Conservation (phyloP, 2,797 vertebrate species). For the Bufotes viridis region DNA sequence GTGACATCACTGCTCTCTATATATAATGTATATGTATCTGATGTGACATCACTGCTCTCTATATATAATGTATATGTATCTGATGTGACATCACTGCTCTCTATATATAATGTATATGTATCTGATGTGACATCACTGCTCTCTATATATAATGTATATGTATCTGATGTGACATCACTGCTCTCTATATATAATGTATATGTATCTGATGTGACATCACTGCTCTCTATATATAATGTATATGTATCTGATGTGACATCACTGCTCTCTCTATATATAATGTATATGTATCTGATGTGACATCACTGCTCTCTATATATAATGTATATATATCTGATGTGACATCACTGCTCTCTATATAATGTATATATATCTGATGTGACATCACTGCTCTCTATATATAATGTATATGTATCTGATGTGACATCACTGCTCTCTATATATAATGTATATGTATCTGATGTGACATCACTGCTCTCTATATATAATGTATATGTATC, state of each 20-base stretch:
- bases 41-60: neutral
- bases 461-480: neutral
- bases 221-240: neutral
- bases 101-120: neutral
- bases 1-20: neutral
- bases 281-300: neutral
- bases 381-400: neutral
- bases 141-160: neutral
- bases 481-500: neutral
- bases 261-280: neutral
- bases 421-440: neutral
- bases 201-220: neutral
- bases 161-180: neutral
- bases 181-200: neutral
- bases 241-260: neutral
- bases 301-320: neutral
- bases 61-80: neutral
- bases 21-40: neutral
- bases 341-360: neutral
- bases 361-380: neutral
- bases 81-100: neutral
- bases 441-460: neutral
- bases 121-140: neutral
- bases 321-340: neutral
- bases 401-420: neutral